Evolutionary conservation across 2,888 invertebrate species (phyloP), one percentile per base, ranked within the genome.

Genomic region (Cryptus armator): DNA sequence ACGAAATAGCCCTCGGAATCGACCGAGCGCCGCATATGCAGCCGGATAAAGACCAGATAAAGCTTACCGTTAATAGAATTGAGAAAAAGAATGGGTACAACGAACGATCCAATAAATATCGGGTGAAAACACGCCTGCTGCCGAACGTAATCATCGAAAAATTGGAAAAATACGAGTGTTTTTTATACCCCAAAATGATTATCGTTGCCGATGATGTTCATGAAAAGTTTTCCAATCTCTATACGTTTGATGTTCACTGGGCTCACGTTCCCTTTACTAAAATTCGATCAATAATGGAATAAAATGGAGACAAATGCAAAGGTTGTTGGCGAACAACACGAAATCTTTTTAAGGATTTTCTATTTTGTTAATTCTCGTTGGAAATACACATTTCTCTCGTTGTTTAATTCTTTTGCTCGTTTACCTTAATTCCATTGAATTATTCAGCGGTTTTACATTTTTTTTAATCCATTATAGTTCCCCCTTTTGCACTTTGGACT

Each of bases 91-190:
- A 62, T 5, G 75, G n/a, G 16, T 19, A 64, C 32, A 74, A 64
- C 24, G 70, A 70, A 79, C 66, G 75, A 66, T 71, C 51, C 71
- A 75, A 75, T 82, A 79, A 79, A 70, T 74, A 81, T 81, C 72
- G 81, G 72, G 81, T 67, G n/a, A 12, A n/a, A 14, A 48, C n/a
- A 48, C 48, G 48, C n/a, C 0, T n/a, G 12, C 48, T 48, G 12
- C 14, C 48, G 48, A 24, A 29, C 14, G 32, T 62, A 32, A 48
- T 48, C 1, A 48, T 48, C 24, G 29, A 62, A 29, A 14, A 62
- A 62, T 62, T 53, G 14, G 6, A 19, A 32, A 62, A 62, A 32
- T 48, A 48, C 3, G 6, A 29, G 62, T n/a, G 29, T 62, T 62
- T 32, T 14, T 24, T 14, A 14, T 62, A 7, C 5, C 6, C 0